Conservation (phyloP, 1,140 invertebrate species). For the Drosophila tropicalis region DNA sequence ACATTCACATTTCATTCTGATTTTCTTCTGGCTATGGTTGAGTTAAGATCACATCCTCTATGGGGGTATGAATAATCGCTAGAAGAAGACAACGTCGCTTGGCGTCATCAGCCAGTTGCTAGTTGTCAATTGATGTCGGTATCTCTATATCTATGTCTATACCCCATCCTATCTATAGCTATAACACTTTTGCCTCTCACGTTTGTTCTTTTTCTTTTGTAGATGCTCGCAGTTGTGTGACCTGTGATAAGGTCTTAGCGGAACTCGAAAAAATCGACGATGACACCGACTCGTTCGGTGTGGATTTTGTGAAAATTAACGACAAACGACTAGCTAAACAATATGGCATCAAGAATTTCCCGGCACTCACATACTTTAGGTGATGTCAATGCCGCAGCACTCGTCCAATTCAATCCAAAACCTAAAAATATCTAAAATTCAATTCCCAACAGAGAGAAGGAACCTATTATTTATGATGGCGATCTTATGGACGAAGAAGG, state of each 20-base stretch:
- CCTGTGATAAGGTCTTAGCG: conserved; percentile 94
- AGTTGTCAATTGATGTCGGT: conserved; percentile 71
- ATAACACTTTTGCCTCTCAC: conserved; percentile 3
- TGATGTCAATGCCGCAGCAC: conserved; percentile 31
- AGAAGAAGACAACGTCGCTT: conserved; percentile 33
- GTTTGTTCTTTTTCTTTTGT: conserved; percentile 40
- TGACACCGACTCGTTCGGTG: conserved; percentile 96
- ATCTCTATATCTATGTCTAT: conserved; percentile 50
- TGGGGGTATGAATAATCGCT: conserved; percentile 69
- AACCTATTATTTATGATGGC: conserved; percentile 96
- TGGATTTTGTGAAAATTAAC: conserved; percentile 97
- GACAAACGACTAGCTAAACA: conserved; percentile 97
- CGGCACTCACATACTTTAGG: conserved; percentile 96
- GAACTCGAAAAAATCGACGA: conserved; percentile 97
- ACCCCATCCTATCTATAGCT: background rate
- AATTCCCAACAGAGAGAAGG: conserved; percentile 87
- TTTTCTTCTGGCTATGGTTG: conserved; percentile 49
- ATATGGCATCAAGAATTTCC: conserved; percentile 96
- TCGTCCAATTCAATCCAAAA: background rate
- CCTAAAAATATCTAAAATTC: background rate
- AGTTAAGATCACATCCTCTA: conserved; percentile 52
- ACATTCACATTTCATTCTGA: conserved; percentile 43
- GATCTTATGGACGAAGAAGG: conserved; percentile 97
- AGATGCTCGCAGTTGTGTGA: conserved; percentile 95
- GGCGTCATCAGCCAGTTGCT: conserved; percentile 73